phyloP scores from a whole-genome alignment of 2,113 vertebrate species.

The Lamprotornis superbus region DNA sequence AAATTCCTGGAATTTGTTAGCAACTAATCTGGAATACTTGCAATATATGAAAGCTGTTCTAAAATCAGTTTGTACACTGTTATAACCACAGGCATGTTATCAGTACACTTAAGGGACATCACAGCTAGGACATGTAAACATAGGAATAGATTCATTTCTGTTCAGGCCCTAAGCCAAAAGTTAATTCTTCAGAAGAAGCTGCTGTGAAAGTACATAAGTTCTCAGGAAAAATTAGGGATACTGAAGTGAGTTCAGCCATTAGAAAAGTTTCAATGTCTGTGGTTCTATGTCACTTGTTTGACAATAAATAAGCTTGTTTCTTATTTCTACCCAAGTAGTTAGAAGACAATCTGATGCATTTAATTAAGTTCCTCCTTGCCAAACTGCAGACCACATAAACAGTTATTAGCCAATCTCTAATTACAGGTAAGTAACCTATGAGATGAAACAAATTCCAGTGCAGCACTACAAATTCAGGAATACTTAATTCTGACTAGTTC shows the following conservation, averaged over 20 bases:
- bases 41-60: neutral
- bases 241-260: neutral
- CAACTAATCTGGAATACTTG: neutral
- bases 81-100: neutral
- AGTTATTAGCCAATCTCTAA: neutral
- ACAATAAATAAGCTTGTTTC: neutral
- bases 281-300: neutral
- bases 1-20: neutral
- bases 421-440: neutral
- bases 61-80: neutral
- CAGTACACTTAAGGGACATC: neutral
- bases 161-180: neutral
- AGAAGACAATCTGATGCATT: neutral
- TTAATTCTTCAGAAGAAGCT: neutral
- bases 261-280: neutral
- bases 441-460: neutral
- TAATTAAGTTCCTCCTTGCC: neutral
- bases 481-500: neutral
- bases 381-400: neutral
- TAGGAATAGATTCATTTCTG: neutral
- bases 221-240: neutral
- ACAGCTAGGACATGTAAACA: neutral
- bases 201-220: neutral
- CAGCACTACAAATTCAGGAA: neutral
- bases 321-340: neutral